Evolutionary conservation across 2,797 vertebrate genomes (phyloP), one percentile per base, ranked within the genome.

Genomic region (Stomatorhinus walkeri): DNA sequence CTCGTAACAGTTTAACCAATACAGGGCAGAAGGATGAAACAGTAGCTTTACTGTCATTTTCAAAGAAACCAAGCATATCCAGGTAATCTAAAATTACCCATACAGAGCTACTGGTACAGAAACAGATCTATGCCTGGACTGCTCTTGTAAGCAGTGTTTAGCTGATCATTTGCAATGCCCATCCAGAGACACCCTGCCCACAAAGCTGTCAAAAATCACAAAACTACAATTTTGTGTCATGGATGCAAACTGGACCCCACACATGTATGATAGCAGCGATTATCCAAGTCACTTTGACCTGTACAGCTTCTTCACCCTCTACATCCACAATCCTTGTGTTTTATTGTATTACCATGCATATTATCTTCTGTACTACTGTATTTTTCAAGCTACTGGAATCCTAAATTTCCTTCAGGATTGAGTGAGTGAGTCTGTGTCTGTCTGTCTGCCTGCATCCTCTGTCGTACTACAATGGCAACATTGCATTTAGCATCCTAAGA

Each of bases 11-110:
- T 91, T 93, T 93, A 52, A 91, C 88, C 72, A 87, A 64, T 89
- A 87, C 19, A 61, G 32, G 91, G 89, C 88, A 12, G n/a, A 32
- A 88, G 91, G 92, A 93, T 92, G 91, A 94, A 93, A 94, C 84
- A 83, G 87, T 93, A 93, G 91, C 94, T 93, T 92, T 92, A 92
- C 91, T 90, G 89, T 90, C 87, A 89, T 91, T 91, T 72, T 89
- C 87, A 92, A 91, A 91, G 83, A 59, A 91, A 91, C 91, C 92
- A 90, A 93, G 91, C 48, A 36, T 43, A 79, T 24, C 22, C 14
- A 32, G 22, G 49, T 56, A 19, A 79, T 79, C 46, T 88, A 32
- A 52, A 54, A 43, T 49, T 87, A 68, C 61, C 4, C n/a, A 40
- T n/a, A 51, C 24, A 76, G 48, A 19, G 28, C 64, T 72, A 54